A percentile compares a stretch with the other conserved stretches of the same genome.
These are phyloP conservation scores for Cathartes aura DNA, from an alignment of 2,113 vertebrate genomes.

Conservation along the genomic window DNA sequence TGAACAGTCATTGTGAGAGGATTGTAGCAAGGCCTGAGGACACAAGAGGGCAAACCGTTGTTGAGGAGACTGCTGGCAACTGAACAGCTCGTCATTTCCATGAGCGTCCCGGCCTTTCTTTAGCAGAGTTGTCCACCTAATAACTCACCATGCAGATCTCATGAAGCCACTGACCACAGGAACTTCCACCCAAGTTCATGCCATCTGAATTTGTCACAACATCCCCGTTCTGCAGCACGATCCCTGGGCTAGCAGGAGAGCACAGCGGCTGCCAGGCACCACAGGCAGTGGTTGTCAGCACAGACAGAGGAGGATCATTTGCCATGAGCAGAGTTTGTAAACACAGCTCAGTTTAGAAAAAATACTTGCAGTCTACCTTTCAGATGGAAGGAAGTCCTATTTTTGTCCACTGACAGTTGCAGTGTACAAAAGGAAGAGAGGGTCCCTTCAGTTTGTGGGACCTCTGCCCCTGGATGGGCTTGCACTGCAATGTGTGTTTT, in stretches of 20 bases:
- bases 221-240: background rate
- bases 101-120: background rate
- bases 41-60: background rate
- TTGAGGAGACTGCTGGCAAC: background rate
- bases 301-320: background rate
- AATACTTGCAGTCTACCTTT: background rate
- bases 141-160: fast-evolving
- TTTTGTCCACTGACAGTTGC: background rate
- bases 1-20: fast-evolving
- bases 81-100: fast-evolving
- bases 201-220: background rate
- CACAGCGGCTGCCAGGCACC: background rate
- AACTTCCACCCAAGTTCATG: background rate
- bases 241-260: background rate
- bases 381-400: background rate
- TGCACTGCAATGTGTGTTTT: background rate
- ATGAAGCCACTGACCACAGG: background rate
- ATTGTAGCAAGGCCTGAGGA: background rate
- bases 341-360: background rate
- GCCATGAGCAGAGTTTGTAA: background rate
- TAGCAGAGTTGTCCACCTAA: background rate
- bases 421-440: background rate
- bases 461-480: background rate
- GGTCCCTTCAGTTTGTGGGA: background rate
- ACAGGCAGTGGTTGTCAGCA: background rate